Percentiles rank a stretch among this genome's conserved stretches.
These are phyloP conservation scores for Apteryx mantelli DNA, from an alignment of 2,113 vertebrate genomes.

Conservation along the genomic window DNA sequence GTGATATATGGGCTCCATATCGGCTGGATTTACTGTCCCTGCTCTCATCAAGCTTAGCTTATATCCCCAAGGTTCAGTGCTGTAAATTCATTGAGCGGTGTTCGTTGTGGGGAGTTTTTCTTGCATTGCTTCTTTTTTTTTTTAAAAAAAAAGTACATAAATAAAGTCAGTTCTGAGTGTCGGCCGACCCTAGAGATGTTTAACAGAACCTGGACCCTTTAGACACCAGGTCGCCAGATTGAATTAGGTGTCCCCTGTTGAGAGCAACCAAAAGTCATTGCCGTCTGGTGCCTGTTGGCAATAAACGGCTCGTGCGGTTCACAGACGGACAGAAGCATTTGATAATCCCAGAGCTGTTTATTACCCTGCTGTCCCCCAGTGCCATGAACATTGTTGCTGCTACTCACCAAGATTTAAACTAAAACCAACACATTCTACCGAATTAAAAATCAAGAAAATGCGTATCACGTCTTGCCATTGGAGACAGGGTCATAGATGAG, in stretches of 20 bases:
- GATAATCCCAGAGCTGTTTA: slow-evolving; percentile 38
- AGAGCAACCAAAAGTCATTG: not conserved
- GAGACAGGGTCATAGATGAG: accelerated
- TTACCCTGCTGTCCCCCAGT: not conserved
- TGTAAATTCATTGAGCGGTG: accelerated
- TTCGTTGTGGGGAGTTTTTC: not conserved
- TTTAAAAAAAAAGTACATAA: not conserved
- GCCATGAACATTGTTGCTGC: not conserved
- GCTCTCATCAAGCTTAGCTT: not conserved
- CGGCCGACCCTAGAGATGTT: not conserved
- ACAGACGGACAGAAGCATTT: not conserved
- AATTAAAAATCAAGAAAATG: not conserved
- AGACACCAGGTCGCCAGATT: not conserved
- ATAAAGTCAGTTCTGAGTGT: not conserved
- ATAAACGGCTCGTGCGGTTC: not conserved
- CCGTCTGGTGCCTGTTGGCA: not conserved
- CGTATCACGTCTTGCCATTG: accelerated
- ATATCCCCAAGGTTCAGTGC: not conserved
- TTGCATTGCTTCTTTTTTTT: not conserved
- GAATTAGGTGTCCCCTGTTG: not conserved
- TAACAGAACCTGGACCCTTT: not conserved
- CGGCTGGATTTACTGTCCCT: accelerated
- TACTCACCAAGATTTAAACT: not conserved
- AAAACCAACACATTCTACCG: not conserved
- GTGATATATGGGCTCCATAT: accelerated